phyloP scores from a whole-genome alignment of 2,888 invertebrate genomes.

The Calameuta filiformis region DNA sequence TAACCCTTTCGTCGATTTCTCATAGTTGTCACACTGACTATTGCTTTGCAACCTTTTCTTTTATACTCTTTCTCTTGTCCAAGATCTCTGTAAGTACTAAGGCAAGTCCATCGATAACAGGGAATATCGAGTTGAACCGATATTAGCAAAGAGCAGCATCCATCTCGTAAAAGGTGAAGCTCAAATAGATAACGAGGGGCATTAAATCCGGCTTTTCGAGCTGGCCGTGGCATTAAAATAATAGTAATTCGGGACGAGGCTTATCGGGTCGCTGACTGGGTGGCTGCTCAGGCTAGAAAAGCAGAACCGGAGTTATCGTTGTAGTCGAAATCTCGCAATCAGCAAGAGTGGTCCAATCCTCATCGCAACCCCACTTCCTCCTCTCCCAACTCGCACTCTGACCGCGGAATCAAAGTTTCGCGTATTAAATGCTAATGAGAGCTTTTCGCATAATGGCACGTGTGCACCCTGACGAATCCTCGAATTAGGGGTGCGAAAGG shows the following conservation, averaged over 20 bases:
- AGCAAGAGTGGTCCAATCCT: conserved; percentile 39
- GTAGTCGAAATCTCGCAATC: conserved; percentile 50
- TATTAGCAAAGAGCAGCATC: background rate
- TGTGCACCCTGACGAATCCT: conserved; percentile 47
- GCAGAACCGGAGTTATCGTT: conserved; percentile 42
- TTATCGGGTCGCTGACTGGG: background rate
- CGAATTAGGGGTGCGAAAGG: conserved; percentile 43
- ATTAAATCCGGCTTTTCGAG: conserved; percentile 40
- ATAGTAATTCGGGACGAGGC: conserved; percentile 21
- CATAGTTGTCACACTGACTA: background rate
- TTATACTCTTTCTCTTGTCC: background rate
- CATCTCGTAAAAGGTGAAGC: conserved; percentile 31
- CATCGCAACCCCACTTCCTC: background rate
- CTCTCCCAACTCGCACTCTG: conserved; percentile 24
- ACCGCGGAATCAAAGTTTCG: conserved; percentile 56
- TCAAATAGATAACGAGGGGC: conserved; percentile 44
- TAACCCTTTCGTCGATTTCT: background rate
- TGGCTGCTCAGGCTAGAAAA: conserved; percentile 22
- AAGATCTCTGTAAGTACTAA: background rate
- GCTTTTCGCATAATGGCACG: conserved; percentile 48
- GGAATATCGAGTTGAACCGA: background rate
- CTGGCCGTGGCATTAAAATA: conserved; percentile 15
- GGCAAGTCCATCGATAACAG: background rate
- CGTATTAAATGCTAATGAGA: conserved; percentile 60
- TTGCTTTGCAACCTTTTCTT: background rate